These are phyloP conservation scores for Dryoscopus gambensis DNA, from an alignment of 2,113 vertebrate species.

Conservation along the genomic window DNA sequence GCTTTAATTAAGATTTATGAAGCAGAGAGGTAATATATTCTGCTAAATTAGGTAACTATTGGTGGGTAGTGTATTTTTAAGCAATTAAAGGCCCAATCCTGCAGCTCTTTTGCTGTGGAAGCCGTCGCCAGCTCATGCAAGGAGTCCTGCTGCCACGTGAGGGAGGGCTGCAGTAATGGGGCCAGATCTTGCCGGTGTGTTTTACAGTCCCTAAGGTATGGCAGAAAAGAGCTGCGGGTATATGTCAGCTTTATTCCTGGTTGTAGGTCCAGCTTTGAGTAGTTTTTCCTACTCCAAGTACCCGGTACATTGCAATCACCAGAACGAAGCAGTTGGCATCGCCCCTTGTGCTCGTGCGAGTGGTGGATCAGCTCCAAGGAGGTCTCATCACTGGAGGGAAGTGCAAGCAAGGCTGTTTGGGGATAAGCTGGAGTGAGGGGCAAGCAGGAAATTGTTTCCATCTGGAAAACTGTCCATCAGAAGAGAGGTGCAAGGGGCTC, in stretches of 20 bases:
- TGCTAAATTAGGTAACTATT: slow-evolving; percentile 83
- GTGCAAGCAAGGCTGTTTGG: neutral
- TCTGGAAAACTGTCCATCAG: neutral
- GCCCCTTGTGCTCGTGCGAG: accelerated
- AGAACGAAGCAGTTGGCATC: neutral
- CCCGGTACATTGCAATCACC: no score
- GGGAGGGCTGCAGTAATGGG: neutral
- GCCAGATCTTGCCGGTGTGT: neutral
- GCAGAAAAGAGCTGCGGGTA: neutral
- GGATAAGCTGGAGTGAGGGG: neutral
- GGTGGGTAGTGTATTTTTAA: slow-evolving; percentile 75
- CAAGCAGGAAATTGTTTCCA: neutral
- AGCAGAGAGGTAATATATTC: slow-evolving; percentile 82
- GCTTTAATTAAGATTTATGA: slow-evolving; percentile 97
- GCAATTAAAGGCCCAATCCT: slow-evolving; percentile 62
- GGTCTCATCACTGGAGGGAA: neutral
- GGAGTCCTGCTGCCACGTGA: neutral
- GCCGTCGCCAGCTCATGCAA: neutral
- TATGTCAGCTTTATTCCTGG: neutral
- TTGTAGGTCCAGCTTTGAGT: neutral
- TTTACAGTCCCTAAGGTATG: neutral
- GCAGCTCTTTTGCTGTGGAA: neutral
- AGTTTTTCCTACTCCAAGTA: neutral
- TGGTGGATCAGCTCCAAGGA: neutral
- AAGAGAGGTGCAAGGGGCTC: neutral